Base-by-base conservation (phyloP, 1,140 invertebrate species). In the Solenopsis invicta region DNA sequence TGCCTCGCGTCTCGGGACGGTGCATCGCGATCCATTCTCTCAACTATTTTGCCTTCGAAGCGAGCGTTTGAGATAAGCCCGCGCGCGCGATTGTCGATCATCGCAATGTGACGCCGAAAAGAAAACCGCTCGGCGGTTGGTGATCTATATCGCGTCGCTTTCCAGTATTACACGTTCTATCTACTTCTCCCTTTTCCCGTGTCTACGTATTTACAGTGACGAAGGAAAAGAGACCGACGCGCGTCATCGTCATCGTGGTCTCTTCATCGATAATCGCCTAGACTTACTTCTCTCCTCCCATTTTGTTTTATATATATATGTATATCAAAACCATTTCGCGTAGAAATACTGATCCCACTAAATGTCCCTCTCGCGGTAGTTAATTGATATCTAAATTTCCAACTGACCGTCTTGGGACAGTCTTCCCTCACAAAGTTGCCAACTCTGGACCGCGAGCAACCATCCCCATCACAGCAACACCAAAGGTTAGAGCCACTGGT, bases 121-220 rank as follows among this genome's bases (percentile, higher is more conserved):
- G 87, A 75, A 88, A 75, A 88, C 76, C 64, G 62, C 61, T 76
- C 85, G 85, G 66, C 10, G 81, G 81, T 0, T 4, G 41, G 41
- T 8, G 8, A 62, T 50, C 66, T 45, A 54, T 85, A 29, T 85
- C 75, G 78, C 67, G 37, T 85, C 69, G 64, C 75, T 88, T 74
- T 86, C 66, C 88, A 6, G 13, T 86, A 80, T 67, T 52, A 78
- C 24, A n/a, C 56, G 12, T 86, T 89, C 82, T 90, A 90, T 85
- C 85, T 90, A 84, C 37, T 77, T 69, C 64, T 66, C 81, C 37
- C 21, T 86, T 77, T 37, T 41, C n/a, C 59, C 80, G 78, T 76
- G 67, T 66, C 77, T 91, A 89, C 88, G 74, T 93, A 93, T 94
- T 90, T 93, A 93, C 92, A 93, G 74, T 85, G 81, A 90, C 90